Evolutionary conservation across 2,888 invertebrate genomes (phyloP).

Genomic region (Keiferia lycopersicella): DNA sequence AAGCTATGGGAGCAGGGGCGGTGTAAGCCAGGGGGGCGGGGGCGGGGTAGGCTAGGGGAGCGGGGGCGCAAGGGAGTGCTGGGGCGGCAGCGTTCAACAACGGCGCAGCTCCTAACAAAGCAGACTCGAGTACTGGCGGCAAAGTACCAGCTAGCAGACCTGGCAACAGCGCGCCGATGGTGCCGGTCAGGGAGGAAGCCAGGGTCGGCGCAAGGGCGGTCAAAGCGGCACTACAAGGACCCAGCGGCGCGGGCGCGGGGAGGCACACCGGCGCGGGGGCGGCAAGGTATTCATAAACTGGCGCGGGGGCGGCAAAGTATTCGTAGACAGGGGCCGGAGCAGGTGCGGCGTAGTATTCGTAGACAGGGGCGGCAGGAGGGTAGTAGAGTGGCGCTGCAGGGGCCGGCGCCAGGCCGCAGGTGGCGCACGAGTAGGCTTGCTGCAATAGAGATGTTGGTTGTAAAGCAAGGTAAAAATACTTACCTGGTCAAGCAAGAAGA

Average conservation of each 20-base stretch:
- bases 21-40: neutral
- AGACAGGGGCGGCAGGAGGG: neutral
- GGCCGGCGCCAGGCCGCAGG: neutral
- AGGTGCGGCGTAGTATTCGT: neutral
- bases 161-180: neutral
- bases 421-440: conserved; percentile 1
- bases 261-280: neutral
- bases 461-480: neutral
- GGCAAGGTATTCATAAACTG: neutral
- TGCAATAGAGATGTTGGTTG: neutral
- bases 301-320: neutral
- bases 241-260: neutral
- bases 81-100: conserved; percentile 16
- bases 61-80: neutral
- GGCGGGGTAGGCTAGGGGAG: neutral
- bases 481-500: neutral
- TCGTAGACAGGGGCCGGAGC: neutral
- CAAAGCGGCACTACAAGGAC: neutral
- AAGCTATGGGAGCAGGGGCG: neutral
- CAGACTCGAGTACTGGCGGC: conserved; percentile 17
- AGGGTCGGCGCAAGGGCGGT: conserved; percentile 6
- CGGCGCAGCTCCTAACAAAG: conserved; percentile 11
- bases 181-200: neutral
- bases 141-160: conserved; percentile 11
- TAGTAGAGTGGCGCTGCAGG: neutral